These are phyloP conservation scores for Sciurus niger DNA, from an alignment of 2,113 vertebrate genomes.

Conservation along the genomic window DNA sequence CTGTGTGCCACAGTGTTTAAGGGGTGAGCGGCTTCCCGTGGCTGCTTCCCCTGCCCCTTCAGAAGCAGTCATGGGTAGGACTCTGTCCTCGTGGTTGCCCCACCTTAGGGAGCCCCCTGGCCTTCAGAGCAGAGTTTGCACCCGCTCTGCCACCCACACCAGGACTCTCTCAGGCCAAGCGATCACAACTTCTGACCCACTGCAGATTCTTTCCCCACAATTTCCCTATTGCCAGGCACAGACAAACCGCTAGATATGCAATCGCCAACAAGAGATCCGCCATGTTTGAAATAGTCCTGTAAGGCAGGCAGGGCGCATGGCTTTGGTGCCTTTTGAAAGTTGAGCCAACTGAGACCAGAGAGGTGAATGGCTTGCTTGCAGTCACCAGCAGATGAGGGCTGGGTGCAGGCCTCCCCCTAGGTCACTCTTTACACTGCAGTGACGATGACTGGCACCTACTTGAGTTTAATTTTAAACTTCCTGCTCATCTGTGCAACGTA, in stretches of 20 bases:
- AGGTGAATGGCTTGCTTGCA: neutral
- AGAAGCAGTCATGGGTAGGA: neutral
- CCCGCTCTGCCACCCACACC: neutral
- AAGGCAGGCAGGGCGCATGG: rapidly evolving
- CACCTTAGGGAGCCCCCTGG: rapidly evolving
- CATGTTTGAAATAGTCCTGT: neutral
- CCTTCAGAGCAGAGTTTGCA: neutral
- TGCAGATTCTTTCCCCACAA: neutral
- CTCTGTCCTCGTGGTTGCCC: neutral
- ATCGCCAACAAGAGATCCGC: neutral
- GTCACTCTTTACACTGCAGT: rapidly evolving
- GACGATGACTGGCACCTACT: no score
- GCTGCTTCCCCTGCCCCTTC: neutral
- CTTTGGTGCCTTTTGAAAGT: neutral
- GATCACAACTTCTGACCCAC: neutral
- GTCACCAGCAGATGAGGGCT: no score
- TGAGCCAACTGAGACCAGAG: neutral
- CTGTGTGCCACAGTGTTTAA: neutral
- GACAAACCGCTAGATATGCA: neutral
- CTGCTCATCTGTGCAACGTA: neutral
- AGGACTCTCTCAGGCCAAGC: neutral
- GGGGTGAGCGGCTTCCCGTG: neutral
- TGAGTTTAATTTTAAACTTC: neutral
- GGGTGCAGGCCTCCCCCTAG: neutral
- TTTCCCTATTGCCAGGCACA: neutral